Percentiles rank a stretch among this genome's conserved stretches.
These are phyloP conservation scores for Beris chalybata DNA, from an alignment of 2,888 invertebrate genomes.

Conservation along the genomic window DNA sequence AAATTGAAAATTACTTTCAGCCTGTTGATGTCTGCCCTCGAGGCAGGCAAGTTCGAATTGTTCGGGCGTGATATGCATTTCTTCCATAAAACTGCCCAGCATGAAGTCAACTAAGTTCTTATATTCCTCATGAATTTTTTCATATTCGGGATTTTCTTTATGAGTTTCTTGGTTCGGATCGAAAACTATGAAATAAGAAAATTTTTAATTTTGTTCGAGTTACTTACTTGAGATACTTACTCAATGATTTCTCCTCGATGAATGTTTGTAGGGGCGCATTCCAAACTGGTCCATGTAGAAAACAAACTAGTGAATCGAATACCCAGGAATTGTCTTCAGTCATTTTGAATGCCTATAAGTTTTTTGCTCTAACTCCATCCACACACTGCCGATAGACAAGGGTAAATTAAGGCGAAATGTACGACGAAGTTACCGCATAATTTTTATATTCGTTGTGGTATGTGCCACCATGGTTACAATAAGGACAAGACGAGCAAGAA, in stretches of 20 bases:
- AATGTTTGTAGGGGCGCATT: conserved; percentile 88
- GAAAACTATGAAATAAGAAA: conserved; percentile 66
- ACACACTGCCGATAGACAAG: not conserved
- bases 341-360: conserved; percentile 43
- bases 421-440: not conserved
- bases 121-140: conserved; percentile 79
- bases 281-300: conserved; percentile 90
- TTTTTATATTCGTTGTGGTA: conserved; percentile 6
- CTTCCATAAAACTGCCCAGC: conserved; percentile 90
- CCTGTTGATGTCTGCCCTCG: conserved; percentile 54
- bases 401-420: not conserved
- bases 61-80: conserved; percentile 83
- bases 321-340: conserved; percentile 80
- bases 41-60: conserved; percentile 83
- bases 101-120: conserved; percentile 89
- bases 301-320: conserved; percentile 87
- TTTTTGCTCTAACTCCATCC: not conserved
- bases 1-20: conserved; percentile 61
- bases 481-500: no score
- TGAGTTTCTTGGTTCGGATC: conserved; percentile 71
- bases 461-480: not conserved
- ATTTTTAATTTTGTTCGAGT: not conserved
- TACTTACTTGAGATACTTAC: conserved; percentile 60
- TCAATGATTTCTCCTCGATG: conserved; percentile 88
- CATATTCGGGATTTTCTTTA: conserved; percentile 72